Conservation (phyloP, 2,888 invertebrate genomes). For the Eugnorisma glareosa region DNA sequence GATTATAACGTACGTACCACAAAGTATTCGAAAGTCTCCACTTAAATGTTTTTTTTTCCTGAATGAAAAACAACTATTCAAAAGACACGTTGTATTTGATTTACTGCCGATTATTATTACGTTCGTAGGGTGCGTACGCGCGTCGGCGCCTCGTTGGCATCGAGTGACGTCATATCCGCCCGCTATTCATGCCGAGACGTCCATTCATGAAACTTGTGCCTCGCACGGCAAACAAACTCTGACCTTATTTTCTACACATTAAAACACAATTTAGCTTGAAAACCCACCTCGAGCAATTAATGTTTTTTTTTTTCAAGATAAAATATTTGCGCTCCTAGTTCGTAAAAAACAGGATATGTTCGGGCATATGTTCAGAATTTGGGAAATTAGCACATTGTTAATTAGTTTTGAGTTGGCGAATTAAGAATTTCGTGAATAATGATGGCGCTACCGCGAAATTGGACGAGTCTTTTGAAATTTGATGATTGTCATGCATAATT, state of each 20-base stretch:
- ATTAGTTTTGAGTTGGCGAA: conserved; percentile 48
- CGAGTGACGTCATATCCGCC: conserved; percentile 83
- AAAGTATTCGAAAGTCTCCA: not conserved
- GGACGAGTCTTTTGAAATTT: conserved; percentile 26
- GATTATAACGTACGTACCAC: not conserved
- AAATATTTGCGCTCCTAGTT: conserved; percentile 59
- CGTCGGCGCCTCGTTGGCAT: conserved; percentile 73
- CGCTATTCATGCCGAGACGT: conserved; percentile 80
- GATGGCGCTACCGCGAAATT: conserved; percentile 28
- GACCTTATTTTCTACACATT: conserved; percentile 10
- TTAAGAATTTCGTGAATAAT: conserved; percentile 47
- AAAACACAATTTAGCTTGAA: conserved; percentile 33
- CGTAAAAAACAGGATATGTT: conserved; percentile 65
- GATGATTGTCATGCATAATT: conserved; percentile 37
- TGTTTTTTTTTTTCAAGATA: conserved; percentile 38
- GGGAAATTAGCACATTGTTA: conserved; percentile 61
- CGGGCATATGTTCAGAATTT: conserved; percentile 63
- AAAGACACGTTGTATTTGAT: conserved; percentile 55
- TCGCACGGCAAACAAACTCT: conserved; percentile 38
- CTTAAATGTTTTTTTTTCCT: not conserved
- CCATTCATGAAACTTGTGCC: conserved; percentile 82
- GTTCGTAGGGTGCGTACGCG: conserved; percentile 79
- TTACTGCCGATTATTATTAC: conserved; percentile 59
- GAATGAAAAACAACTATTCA: not conserved
- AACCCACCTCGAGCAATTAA: conserved; percentile 23